These are phyloP conservation scores for Phalacrocorax aristotelis DNA, from an alignment of 2,113 vertebrate species.

Conservation along the genomic window DNA sequence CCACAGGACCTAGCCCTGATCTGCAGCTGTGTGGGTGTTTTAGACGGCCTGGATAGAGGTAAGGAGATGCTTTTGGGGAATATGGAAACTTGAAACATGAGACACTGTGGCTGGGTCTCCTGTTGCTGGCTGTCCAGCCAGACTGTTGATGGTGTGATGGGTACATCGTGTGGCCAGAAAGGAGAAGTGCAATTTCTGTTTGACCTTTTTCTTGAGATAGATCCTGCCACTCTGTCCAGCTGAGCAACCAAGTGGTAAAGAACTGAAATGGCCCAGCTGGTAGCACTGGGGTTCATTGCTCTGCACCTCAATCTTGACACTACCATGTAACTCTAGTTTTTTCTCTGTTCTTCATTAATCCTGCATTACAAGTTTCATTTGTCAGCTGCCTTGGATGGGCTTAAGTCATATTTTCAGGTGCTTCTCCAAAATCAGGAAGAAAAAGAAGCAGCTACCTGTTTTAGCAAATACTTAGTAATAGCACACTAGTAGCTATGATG, in stretches of 20 bases:
- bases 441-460: not conserved
- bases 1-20: not conserved
- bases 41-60: not conserved
- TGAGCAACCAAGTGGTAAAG: not conserved
- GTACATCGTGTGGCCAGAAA: conserved; percentile 48
- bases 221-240: not conserved
- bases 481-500: not conserved
- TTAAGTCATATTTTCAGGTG: not conserved
- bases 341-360: not conserved
- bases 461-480: not conserved
- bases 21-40: not conserved
- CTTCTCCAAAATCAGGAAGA: not conserved
- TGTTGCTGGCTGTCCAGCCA: fast-evolving
- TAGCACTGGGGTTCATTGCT: not conserved
- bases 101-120: not conserved
- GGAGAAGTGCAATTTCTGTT: not conserved
- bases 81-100: too few relatives aligned
- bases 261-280: not conserved
- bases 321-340: not conserved
- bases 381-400: not conserved
- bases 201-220: not conserved
- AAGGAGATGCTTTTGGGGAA: not conserved
- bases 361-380: not conserved
- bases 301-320: not conserved
- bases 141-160: not conserved